These are phyloP conservation scores for Tapirus indicus DNA, from an alignment of 2,797 vertebrate genomes.

Conservation along the genomic window DNA sequence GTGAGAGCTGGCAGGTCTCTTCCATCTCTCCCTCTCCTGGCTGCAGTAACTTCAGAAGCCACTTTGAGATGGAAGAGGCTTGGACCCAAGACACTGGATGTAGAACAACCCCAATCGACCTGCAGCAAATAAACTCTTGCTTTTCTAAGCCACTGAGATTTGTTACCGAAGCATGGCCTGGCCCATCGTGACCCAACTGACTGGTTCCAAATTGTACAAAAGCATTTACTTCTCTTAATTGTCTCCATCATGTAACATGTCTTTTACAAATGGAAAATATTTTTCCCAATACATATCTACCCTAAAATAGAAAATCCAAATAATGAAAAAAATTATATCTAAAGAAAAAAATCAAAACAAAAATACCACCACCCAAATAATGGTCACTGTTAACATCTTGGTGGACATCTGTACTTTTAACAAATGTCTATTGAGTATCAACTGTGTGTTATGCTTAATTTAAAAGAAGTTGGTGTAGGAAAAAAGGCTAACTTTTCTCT, in stretches of 20 bases:
- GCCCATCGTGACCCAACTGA: neutral
- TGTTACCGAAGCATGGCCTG: neutral
- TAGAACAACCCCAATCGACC: neutral
- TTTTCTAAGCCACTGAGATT: neutral
- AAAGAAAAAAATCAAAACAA: neutral
- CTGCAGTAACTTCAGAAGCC: neutral
- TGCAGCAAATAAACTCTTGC: neutral
- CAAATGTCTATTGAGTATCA: neutral
- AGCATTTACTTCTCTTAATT: neutral
- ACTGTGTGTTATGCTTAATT: neutral
- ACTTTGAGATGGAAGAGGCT: neutral
- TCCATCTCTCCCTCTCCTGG: neutral
- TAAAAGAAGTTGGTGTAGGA: neutral
- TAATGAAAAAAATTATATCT: neutral
- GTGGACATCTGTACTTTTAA: neutral
- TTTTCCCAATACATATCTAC: neutral
- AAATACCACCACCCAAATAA: neutral
- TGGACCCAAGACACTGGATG: neutral
- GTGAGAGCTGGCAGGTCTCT: neutral
- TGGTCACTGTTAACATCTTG: neutral
- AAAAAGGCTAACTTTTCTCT: neutral
- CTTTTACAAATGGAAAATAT: neutral
- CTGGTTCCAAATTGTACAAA: neutral
- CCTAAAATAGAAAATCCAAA: conserved; percentile 27
- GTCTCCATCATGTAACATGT: neutral